Base-by-base conservation (phyloP, 1,140 invertebrate species). In the Listronotus oregonensis region DNA sequence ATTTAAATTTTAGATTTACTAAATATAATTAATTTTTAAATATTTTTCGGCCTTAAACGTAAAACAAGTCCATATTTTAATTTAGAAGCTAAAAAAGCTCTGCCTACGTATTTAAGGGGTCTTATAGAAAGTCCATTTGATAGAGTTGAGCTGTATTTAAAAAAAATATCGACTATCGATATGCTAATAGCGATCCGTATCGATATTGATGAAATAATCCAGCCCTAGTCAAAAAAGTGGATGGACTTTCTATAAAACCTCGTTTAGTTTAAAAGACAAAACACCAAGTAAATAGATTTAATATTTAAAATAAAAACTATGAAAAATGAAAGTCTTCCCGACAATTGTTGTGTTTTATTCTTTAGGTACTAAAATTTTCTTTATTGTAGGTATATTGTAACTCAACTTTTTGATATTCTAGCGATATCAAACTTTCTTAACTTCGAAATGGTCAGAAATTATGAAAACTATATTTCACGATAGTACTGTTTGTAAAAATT, bases 301-400 rank as follows among this genome's bases (percentile, higher is more conserved):
- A 47, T 60, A 49, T 27, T 60, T 32, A 54, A 66, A 63, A 61
- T 59, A 50, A 49, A 57, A 52, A 61, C 31, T 60, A 54, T 61
- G 56, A 55, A 66, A 66, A 66, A 58, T 61, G 58, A 51, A 64
- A 51, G 64, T 66, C 64, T 66, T 66, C 64, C 64, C 57, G 64
- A 65, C 56, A 43, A 65, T 51, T 68, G 61, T 68, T 68, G 46
- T 43, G 61, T 61, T 68, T 27, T 63, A 61, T 58, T 59, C 31
- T 51, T 61, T 59, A 59, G 46, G 46, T 61, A 54, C 51, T 54
- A 54, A 54, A 34, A 37, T 34, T 54, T 54, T 54, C 9, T 14
- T 34, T 54, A 37, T 12, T n/a, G 51, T 37, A 54, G 32, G 6
- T n/a, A 21, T 15, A 56, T 43, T 15, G 14, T 21, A 34, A 54